These are phyloP conservation scores for Atherinomorus stipes DNA, from an alignment of 2,113 vertebrate species.

Conservation along the genomic window DNA sequence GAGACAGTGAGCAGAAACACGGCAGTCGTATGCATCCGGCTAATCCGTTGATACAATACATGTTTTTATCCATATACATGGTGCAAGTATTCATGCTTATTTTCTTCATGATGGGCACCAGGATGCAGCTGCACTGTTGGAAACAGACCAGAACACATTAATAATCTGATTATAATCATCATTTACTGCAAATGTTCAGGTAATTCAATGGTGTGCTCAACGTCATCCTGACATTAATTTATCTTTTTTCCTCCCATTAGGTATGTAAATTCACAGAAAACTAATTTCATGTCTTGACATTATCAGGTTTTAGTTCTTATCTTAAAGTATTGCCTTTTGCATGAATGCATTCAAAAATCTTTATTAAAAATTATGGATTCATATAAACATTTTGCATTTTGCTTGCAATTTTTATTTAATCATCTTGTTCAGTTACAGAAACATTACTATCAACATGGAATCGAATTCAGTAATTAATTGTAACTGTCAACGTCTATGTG, in stretches of 20 bases:
- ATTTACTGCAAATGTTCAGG: slow-evolving; percentile 35
- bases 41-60: slow-evolving; percentile 5
- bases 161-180: slow-evolving; percentile 34
- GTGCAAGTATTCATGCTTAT: slow-evolving; percentile 1
- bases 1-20: slow-evolving; percentile 66
- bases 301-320: slow-evolving; percentile 10
- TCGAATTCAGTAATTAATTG: too few relatives aligned
- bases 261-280: slow-evolving; percentile 32
- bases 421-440: too few relatives aligned
- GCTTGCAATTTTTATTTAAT: background rate
- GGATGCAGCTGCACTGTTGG: slow-evolving; percentile 8
- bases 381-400: slow-evolving; percentile 8
- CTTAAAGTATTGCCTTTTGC: background rate
- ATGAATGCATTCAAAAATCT: slow-evolving; percentile 18
- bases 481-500: too few relatives aligned
- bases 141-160: slow-evolving; percentile 22
- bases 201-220: slow-evolving; percentile 6
- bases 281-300: slow-evolving; percentile 17
- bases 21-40: slow-evolving; percentile 31
- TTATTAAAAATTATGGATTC: slow-evolving; percentile 5
- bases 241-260: slow-evolving; percentile 28
- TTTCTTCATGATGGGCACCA: background rate
- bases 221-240: slow-evolving; percentile 28
- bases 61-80: slow-evolving; percentile 16
- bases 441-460: too few relatives aligned